Conservation (phyloP, 2,888 invertebrate species). For the Caenorhabditis sulstoni region DNA sequence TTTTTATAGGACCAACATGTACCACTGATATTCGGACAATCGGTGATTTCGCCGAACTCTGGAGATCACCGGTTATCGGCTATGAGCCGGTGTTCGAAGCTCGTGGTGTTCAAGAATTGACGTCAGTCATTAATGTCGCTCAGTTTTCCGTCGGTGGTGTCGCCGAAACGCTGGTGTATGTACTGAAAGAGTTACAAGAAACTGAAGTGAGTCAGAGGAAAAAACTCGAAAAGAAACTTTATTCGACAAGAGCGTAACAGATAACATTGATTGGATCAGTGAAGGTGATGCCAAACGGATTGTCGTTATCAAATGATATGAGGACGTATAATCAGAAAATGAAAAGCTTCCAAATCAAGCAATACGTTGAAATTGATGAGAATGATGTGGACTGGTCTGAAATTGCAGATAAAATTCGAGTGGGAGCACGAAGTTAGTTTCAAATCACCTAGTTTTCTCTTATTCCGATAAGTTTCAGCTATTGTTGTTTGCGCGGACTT, state of each 20-base stretch:
- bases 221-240: background rate
- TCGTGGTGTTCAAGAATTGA: slow-evolving; percentile 30
- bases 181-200: slow-evolving; percentile 32
- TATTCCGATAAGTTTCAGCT: slow-evolving; percentile 24
- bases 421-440: slow-evolving; percentile 20
- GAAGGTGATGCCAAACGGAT: slow-evolving; percentile 20
- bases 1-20: slow-evolving; percentile 54
- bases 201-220: slow-evolving; percentile 16
- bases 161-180: slow-evolving; percentile 27
- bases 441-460: too few relatives aligned
- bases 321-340: slow-evolving; percentile 41
- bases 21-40: slow-evolving; percentile 46
- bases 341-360: slow-evolving; percentile 29
- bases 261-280: slow-evolving; percentile 44
- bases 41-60: slow-evolving; percentile 40
- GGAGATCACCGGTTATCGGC: slow-evolving; percentile 51
- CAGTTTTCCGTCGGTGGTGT: slow-evolving; percentile 49
- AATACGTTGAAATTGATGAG: slow-evolving; percentile 44
- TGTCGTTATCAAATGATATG: slow-evolving; percentile 36
- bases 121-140: slow-evolving; percentile 49
- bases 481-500: slow-evolving; percentile 53
- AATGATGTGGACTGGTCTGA: slow-evolving; percentile 24
- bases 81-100: slow-evolving; percentile 34
- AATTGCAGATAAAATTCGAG: slow-evolving; percentile 3
- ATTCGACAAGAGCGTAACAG: too few relatives aligned